These are phyloP conservation scores for Amazona guildingii DNA, from an alignment of 2,113 vertebrate genomes.

Conservation along the genomic window DNA sequence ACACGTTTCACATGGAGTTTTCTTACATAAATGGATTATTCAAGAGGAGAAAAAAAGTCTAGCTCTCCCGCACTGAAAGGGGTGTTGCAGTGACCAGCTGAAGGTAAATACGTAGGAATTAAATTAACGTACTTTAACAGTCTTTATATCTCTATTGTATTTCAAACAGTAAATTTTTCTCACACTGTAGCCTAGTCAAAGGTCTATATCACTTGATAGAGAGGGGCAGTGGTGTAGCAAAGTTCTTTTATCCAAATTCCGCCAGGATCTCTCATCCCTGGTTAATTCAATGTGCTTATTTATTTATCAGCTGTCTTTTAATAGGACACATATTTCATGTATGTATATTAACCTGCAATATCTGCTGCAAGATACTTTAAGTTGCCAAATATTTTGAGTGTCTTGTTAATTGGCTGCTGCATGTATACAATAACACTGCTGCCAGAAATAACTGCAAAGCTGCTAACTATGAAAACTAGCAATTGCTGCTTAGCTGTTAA, in stretches of 20 bases:
- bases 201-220: not conserved
- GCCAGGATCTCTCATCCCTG: not conserved
- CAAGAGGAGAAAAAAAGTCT: not conserved
- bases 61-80: not conserved
- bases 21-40: not conserved
- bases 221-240: not conserved
- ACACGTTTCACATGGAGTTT: not conserved
- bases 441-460: not conserved
- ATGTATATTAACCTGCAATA: not conserved
- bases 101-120: not conserved
- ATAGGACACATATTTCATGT: not conserved
- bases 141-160: not conserved
- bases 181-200: not conserved
- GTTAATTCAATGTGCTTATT: not conserved
- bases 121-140: not conserved
- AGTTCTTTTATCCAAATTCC: not conserved
- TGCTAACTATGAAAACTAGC: not conserved
- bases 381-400: not conserved
- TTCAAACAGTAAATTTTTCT: not conserved
- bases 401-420: not conserved
- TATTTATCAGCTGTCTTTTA: not conserved
- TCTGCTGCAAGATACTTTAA: not conserved
- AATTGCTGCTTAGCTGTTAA: not conserved
- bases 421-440: not conserved
- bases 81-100: not conserved